Conservation (phyloP, 2,888 invertebrate species). For the Caenorhabditis angaria region DNA sequence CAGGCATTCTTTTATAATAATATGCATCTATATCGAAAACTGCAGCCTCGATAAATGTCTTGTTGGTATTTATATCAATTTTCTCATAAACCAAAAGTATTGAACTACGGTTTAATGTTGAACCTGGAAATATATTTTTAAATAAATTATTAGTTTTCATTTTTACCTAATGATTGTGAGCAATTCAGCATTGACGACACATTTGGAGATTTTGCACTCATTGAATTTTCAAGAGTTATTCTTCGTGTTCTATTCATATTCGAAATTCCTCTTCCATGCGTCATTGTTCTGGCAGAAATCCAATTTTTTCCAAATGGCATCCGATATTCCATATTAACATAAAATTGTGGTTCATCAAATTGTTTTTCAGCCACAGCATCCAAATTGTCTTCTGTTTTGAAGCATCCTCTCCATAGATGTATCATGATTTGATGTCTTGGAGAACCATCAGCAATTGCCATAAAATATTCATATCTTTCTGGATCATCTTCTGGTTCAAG, state of each 20-base stretch:
- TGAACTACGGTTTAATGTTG: constrained; percentile 16
- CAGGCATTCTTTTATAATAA: constrained; percentile 41
- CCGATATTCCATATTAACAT: constrained; percentile 25
- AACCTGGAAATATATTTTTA: too few species aligned
- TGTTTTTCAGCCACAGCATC: not conserved
- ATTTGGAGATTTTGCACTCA: not conserved
- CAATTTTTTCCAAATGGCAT: constrained; percentile 21
- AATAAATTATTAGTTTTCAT: too few species aligned
- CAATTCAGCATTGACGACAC: constrained; percentile 15
- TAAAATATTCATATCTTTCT: constrained; percentile 42
- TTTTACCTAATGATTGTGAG: constrained; percentile 20
- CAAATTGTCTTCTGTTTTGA: constrained; percentile 3
- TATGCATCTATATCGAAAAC: constrained; percentile 40
- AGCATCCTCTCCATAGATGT: constrained; percentile 28
- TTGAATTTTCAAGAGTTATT: not conserved
- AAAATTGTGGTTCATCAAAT: constrained; percentile 11
- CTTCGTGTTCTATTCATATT: not conserved
- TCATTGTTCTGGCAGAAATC: constrained; percentile 11
- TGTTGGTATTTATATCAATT: not conserved
- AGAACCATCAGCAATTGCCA: constrained; percentile 29
- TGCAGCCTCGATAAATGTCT: constrained; percentile 18
- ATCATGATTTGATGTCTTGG: constrained; percentile 34
- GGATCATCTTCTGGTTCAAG: constrained; percentile 46
- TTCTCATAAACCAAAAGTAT: constrained; percentile 21
- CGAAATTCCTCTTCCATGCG: not conserved